A percentile compares a stretch with the other conserved stretches of the same genome.
Conservation (phyloP, 2,113 vertebrate genomes). For the Rhodinocichla rosea region DNA sequence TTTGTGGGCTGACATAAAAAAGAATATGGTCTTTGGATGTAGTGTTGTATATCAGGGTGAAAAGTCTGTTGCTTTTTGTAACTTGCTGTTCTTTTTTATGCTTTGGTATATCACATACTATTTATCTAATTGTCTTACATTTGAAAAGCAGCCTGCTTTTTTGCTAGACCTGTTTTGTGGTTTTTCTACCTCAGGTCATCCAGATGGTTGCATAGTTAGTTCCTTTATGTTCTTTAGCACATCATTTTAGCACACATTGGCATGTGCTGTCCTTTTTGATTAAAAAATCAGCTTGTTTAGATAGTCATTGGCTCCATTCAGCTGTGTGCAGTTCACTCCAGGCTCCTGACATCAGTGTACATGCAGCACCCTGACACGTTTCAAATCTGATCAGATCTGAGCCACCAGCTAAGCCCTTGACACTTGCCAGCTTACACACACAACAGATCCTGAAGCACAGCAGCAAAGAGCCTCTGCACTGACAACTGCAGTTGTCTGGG, state of each 20-base stretch:
- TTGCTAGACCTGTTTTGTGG: background rate
- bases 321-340: background rate
- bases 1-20: background rate
- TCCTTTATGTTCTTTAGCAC: background rate
- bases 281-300: constrained; percentile 23
- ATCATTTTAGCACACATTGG: background rate
- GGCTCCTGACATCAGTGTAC: background rate
- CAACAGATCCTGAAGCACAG: background rate
- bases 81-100: background rate
- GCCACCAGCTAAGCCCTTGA: background rate
- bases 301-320: constrained; percentile 13
- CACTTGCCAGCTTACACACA: background rate
- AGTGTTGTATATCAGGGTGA: background rate
- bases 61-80: background rate
- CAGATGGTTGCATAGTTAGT: background rate
- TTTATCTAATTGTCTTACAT: background rate
- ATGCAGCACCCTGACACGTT: background rate
- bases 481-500: background rate
- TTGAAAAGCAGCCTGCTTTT: background rate
- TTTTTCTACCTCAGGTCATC: background rate
- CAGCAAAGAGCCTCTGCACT: background rate
- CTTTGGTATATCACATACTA: background rate
- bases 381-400: constrained; percentile 18
- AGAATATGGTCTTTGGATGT: background rate
- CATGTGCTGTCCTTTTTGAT: background rate